Conservation (phyloP, 2,888 invertebrate species). For the Dicyrtoma fusca region DNA sequence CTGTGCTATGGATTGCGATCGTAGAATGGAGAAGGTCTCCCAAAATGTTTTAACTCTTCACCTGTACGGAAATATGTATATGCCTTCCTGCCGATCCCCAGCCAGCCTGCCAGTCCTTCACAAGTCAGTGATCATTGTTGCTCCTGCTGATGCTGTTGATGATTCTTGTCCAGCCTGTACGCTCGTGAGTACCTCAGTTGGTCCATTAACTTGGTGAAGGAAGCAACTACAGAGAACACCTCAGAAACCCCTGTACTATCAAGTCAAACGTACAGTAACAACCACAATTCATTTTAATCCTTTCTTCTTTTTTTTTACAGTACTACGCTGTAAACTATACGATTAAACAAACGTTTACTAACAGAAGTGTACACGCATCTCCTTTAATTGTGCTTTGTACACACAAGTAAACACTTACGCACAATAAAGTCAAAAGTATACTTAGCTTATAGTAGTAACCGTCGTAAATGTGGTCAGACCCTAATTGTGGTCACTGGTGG, state of each 20-base stretch:
- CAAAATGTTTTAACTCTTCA: conserved; percentile 27
- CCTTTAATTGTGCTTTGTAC: no score
- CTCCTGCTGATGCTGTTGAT: conserved; percentile 24
- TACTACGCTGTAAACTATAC: no score
- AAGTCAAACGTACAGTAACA: conserved; percentile 9
- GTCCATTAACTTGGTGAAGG: conserved; percentile 50
- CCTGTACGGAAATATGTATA: not conserved
- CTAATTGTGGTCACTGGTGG: no score
- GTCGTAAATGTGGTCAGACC: no score
- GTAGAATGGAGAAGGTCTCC: conserved; percentile 9
- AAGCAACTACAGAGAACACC: conserved; percentile 31
- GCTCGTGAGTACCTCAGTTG: conserved; percentile 52
- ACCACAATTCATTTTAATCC: conserved; percentile 4
- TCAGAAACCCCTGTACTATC: not conserved
- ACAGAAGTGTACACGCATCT: no score
- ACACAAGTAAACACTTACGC: no score
- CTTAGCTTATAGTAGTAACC: no score
- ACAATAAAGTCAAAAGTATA: no score
- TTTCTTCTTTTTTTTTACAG: not conserved
- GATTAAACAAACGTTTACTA: no score
- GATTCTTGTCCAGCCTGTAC: conserved; percentile 34
- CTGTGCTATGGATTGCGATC: not conserved
- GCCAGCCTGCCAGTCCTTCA: no score
- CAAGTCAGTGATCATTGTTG: not conserved
- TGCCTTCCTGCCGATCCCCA: conserved; percentile 28